These are phyloP conservation scores for Enteromius mattozi DNA, from an alignment of 2,797 vertebrate species.

Conservation along the genomic window DNA sequence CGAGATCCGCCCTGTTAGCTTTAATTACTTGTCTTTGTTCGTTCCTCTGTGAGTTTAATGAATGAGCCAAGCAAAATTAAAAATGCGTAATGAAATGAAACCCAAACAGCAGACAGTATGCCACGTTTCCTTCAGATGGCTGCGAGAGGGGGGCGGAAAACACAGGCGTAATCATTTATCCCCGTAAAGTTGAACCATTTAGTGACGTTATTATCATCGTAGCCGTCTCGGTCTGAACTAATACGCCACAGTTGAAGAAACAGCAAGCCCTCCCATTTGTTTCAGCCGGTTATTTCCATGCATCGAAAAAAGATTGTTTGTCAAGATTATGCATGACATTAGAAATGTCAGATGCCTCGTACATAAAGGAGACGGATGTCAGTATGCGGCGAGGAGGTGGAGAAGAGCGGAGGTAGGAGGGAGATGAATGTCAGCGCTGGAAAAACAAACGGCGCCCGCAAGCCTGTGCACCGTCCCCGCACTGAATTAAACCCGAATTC, in stretches of 20 bases:
- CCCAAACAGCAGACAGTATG: conserved; percentile 60
- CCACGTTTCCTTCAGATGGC: conserved; percentile 67
- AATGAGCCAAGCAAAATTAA: conserved; percentile 61
- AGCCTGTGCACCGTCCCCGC: conserved; percentile 24
- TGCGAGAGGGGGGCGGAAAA: conserved; percentile 38
- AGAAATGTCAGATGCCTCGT: conserved; percentile 58
- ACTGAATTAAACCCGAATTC: conserved; percentile 57
- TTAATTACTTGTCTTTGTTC: conserved; percentile 63
- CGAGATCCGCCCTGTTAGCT: conserved; percentile 54
- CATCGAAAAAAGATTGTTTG: conserved; percentile 56
- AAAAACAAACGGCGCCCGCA: conserved; percentile 41
- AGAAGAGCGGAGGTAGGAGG: conserved; percentile 45
- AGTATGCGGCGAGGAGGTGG: conserved; percentile 40
- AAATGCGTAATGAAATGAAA: conserved; percentile 60
- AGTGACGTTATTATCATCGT: conserved; percentile 53
- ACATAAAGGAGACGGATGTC: conserved; percentile 58
- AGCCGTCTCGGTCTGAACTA: conserved; percentile 51
- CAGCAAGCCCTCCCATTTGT: conserved; percentile 55
- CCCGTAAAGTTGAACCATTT: conserved; percentile 48
- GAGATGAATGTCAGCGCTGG: conserved; percentile 52
- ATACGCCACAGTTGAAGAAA: conserved; percentile 50
- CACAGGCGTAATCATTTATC: conserved; percentile 60
- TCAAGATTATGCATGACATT: conserved; percentile 58
- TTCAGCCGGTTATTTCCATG: conserved; percentile 49
- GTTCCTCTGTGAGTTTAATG: conserved; percentile 55